Percentiles rank a stretch among this genome's conserved stretches.
Conservation (phyloP, 2,888 invertebrate species). For the Hydraecia micacea region DNA sequence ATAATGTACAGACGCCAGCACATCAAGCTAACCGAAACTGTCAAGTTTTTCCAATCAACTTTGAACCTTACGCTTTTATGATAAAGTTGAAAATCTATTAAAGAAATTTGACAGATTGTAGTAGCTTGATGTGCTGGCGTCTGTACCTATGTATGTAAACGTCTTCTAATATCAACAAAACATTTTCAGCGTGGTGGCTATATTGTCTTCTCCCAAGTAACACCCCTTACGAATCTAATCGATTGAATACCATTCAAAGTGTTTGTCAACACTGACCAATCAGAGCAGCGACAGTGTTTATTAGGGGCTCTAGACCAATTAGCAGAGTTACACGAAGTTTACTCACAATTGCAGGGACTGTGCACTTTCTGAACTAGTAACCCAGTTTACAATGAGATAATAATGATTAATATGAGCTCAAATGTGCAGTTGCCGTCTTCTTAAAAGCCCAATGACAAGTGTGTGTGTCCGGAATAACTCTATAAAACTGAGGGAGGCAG, state of each 20-base stretch:
- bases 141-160: no score
- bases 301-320: slow-evolving; percentile 37
- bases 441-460: no score
- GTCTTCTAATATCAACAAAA: not conserved
- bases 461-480: no score
- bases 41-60: no score
- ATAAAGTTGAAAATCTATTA: no score
- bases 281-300: slow-evolving; percentile 20
- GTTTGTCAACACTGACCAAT: slow-evolving; percentile 42
- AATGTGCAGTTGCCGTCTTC: not conserved
- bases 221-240: not conserved
- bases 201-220: not conserved
- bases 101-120: no score
- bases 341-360: slow-evolving; percentile 15
- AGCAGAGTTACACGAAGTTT: slow-evolving; percentile 27
- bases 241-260: slow-evolving; percentile 25
- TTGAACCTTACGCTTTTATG: no score
- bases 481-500: not conserved
- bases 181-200: no score
- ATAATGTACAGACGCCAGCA: no score
- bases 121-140: no score
- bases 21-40: no score
- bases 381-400: slow-evolving; percentile 18
- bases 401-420: not conserved
- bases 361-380: slow-evolving; percentile 8